phyloP scores from a whole-genome alignment of 2,797 vertebrate genomes.

The Oryzias sinensis region DNA sequence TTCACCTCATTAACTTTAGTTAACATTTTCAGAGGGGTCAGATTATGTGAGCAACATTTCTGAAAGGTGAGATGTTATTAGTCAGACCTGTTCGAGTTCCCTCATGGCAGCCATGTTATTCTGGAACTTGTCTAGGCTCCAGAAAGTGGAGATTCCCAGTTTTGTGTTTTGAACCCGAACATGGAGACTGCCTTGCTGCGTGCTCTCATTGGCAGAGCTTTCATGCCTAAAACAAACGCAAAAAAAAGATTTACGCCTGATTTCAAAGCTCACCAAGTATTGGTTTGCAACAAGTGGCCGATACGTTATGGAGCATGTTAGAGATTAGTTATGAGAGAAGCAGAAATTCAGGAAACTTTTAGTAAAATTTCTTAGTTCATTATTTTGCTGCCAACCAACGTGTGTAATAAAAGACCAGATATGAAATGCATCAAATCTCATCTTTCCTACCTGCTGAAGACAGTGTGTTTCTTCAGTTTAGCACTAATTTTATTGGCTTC shows the following conservation, averaged over 20 bases:
- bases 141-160: slow-evolving; percentile 89
- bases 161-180: slow-evolving; percentile 88
- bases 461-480: slow-evolving; percentile 81
- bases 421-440: neutral
- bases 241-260: neutral
- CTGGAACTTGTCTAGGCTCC: slow-evolving; percentile 93
- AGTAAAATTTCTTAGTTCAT: neutral
- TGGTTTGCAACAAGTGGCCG: neutral
- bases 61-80: neutral
- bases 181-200: slow-evolving; percentile 56
- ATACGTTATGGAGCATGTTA: neutral
- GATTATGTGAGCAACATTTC: neutral
- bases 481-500: slow-evolving; percentile 91
- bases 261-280: neutral
- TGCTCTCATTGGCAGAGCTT: slow-evolving; percentile 58
- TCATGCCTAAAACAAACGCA: slow-evolving; percentile 77
- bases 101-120: slow-evolving; percentile 91
- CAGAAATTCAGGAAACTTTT: too few species aligned
- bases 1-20: neutral
- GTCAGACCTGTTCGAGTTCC: slow-evolving; percentile 88
- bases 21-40: neutral
- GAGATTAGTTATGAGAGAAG: too few species aligned
- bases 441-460: slow-evolving; percentile 80
- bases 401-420: neutral
- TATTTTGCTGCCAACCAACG: neutral